Percentiles rank a stretch among this genome's conserved stretches.
phyloP scores from a whole-genome alignment of 1,140 invertebrate species.

The Drosophila tropicalis region DNA sequence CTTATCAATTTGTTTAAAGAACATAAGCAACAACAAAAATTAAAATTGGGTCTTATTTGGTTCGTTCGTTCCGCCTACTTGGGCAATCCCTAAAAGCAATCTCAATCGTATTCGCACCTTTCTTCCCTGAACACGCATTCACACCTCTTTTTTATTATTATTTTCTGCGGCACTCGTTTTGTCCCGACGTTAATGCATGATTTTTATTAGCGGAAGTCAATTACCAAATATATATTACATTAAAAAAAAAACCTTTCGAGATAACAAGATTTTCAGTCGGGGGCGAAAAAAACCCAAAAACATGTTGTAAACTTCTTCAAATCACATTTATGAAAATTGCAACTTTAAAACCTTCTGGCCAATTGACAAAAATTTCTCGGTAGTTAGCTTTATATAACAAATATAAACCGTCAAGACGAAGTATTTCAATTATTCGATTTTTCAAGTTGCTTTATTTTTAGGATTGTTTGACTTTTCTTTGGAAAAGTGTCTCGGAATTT shows the following conservation, averaged over 20 bases:
- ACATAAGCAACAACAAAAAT: constrained; percentile 26
- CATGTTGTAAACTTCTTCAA: not conserved
- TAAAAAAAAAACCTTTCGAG: not conserved
- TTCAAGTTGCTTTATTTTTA: no score
- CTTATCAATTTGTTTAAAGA: constrained; percentile 45
- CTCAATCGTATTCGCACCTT: not conserved
- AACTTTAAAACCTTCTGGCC: no score
- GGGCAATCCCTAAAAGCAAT: constrained; percentile 6
- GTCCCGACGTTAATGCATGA: not conserved
- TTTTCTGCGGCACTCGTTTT: not conserved
- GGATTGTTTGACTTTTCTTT: no score
- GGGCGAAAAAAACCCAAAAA: not conserved
- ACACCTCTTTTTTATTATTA: not conserved
- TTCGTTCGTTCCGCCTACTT: constrained; percentile 1
- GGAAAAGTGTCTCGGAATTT: no score
- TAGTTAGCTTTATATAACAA: not conserved
- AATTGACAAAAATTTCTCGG: not conserved
- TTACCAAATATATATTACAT: constrained; percentile 2
- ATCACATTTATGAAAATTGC: not conserved
- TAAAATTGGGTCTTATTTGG: constrained; percentile 13
- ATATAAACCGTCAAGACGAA: not conserved
- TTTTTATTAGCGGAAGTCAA: constrained; percentile 12
- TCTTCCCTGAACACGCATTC: not conserved
- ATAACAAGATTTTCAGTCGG: not conserved
- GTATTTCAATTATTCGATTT: no score